Evolutionary conservation across 1,140 invertebrate genomes (phyloP), one percentile per base, ranked within the genome.

Genomic region (Potamilus streckersoni): DNA sequence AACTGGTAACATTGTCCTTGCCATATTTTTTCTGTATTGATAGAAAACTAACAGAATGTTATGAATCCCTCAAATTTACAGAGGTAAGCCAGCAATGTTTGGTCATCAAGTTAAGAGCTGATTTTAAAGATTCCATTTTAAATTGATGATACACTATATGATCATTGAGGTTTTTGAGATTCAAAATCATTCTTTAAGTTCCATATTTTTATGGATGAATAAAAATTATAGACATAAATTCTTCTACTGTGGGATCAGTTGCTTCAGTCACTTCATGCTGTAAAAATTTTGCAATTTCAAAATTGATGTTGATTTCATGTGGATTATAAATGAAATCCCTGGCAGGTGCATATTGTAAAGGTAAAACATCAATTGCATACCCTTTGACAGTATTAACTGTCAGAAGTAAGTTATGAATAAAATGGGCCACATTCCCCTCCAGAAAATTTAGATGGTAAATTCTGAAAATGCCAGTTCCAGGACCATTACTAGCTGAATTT

Each of bases 131-230:
- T 59, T 79, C 81, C 71, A 79, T 79, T 75, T 80, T 80, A 17
- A 82, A 80, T 69, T 79, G 79, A 69, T 76, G 27, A 23, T 74
- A 78, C 27, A 23, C 38, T 11, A 82, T 58, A 77, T 20, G 57
- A 56, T 80, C n/a, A 76, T 82, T 82, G 13, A 82, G 23, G 4
- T 59, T 23, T 63, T 71, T 79, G 8, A 80, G 65, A 73, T 82
- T 80, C 56, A 82, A 69, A 59, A 80, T 82, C 17, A 80, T n/a
- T 62, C 70, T 71, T 59, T 63, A 59, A 4, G 65, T 61, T 49
- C 71, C 71, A 67, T 79, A 68, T 55, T 68, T 71, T 70, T 79
- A 75, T 13, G 69, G 67, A 58, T 56, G 55, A 6, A 56, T 31
- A 38, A 81, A 81, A 59, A 75, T 74, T 19, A 23, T 68, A 12